A percentile compares a stretch with the other conserved stretches of the same genome.
These are phyloP conservation scores for Nesometra sesokonis DNA, from an alignment of 35 echinoderm and acorn worm species.

Conservation along the genomic window DNA sequence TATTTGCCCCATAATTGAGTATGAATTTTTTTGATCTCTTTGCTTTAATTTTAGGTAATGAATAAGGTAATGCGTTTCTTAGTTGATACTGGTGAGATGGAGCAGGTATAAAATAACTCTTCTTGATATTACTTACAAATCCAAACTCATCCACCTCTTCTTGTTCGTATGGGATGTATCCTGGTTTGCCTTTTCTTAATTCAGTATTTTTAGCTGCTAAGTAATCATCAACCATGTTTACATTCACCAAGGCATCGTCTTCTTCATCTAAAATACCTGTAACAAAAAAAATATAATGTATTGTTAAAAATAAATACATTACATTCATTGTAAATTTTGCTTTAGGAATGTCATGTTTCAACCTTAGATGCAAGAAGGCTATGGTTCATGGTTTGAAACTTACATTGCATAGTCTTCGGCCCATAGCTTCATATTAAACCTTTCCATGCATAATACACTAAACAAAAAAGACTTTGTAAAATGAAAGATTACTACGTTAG, in stretches of 20 bases:
- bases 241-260: constrained; percentile 82
- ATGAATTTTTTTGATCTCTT: too few relatives aligned
- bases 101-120: neutral
- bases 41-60: too few relatives aligned
- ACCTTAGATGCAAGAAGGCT: too few relatives aligned
- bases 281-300: neutral
- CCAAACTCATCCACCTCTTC: constrained; percentile 85
- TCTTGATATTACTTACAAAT: constrained; percentile 32
- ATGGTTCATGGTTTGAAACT: too few relatives aligned
- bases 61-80: neutral
- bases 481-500: too few relatives aligned
- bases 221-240: constrained; percentile 79
- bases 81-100: neutral
- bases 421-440: too few relatives aligned
- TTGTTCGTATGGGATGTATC: constrained; percentile 70
- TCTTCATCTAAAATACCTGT: constrained; percentile 65
- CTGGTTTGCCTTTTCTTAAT: constrained; percentile 78
- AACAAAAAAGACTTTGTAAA: too few relatives aligned
- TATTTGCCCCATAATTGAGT: too few relatives aligned
- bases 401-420: too few relatives aligned
- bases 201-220: constrained; percentile 89
- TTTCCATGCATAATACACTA: too few relatives aligned
- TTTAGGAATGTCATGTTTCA: too few relatives aligned
- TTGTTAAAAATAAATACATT: neutral
- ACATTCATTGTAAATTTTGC: too few relatives aligned